Percentiles rank a stretch among this genome's conserved stretches.
Conservation (phyloP, 2,888 invertebrate genomes). For the Nemurella pictetii region DNA sequence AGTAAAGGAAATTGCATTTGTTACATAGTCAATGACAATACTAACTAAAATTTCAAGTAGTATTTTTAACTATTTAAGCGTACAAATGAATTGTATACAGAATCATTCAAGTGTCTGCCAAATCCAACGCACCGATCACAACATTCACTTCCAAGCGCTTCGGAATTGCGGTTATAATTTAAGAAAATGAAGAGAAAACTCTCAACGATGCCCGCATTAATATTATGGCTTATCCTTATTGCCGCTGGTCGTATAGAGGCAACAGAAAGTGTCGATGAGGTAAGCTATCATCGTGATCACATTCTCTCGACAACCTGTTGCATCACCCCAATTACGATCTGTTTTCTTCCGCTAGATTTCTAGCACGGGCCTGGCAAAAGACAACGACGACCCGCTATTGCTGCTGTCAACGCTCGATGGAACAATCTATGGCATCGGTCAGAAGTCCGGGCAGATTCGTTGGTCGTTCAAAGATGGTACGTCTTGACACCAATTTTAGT, state of each 20-base stretch:
- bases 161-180: not conserved
- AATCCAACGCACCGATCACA: not conserved
- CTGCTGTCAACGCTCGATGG: slow-evolving; percentile 94
- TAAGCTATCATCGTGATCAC: not conserved
- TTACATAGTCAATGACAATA: not conserved
- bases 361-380: slow-evolving; percentile 65
- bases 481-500: slow-evolving; percentile 41
- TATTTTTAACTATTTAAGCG: not conserved
- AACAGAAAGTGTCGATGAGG: not conserved
- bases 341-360: not conserved
- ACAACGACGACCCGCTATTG: slow-evolving; percentile 71
- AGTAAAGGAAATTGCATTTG: too few relatives aligned
- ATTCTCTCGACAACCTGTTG: not conserved
- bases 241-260: not conserved
- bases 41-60: not conserved
- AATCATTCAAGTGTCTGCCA: not conserved
- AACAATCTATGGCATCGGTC: slow-evolving; percentile 86
- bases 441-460: slow-evolving; percentile 77
- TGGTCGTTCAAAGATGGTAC: slow-evolving; percentile 93
- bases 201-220: not conserved
- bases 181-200: not conserved
- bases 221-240: not conserved
- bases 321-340: not conserved
- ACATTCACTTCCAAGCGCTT: not conserved
- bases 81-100: not conserved